Percentiles rank a stretch among this genome's conserved stretches.
phyloP scores from a whole-genome alignment of 2,888 invertebrate species.

The Standfussiana lucernea region DNA sequence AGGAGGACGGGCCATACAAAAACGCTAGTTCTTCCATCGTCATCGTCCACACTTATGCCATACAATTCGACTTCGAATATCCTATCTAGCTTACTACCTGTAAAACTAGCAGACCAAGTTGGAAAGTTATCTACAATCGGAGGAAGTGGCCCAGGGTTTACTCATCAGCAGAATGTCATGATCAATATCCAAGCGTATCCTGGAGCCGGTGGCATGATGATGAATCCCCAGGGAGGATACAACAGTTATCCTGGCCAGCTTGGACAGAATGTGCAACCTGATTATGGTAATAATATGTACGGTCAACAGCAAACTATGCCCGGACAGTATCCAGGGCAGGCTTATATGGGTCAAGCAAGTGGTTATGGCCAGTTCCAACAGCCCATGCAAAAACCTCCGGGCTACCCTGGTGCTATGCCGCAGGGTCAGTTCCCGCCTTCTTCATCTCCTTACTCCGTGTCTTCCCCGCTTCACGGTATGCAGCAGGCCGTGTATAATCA shows the following conservation, averaged over 20 bases:
- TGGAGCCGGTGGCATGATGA: conserved; percentile 87
- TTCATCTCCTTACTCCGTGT: conserved; percentile 78
- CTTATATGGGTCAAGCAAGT: conserved; percentile 78
- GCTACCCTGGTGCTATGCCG: conserved; percentile 78
- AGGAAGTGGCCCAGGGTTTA: conserved; percentile 80
- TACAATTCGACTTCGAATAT: conserved; percentile 82
- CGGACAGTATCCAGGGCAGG: conserved; percentile 79
- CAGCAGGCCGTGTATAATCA: conserved; percentile 87
- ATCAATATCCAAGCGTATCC: conserved; percentile 92
- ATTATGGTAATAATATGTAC: conserved; percentile 84
- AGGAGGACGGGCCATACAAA: conserved; percentile 91
- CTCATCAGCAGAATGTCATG: conserved; percentile 92
- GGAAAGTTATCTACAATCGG: conserved; percentile 84
- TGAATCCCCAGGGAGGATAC: conserved; percentile 86
- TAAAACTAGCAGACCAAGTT: conserved; percentile 88
- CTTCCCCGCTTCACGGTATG: conserved; percentile 86
- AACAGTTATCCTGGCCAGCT: conserved; percentile 77
- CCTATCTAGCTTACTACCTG: conserved; percentile 85
- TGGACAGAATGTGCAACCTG: conserved; percentile 85
- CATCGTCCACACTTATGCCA: conserved; percentile 81
- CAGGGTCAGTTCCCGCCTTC: conserved; percentile 78
- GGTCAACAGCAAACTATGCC: conserved; percentile 82
- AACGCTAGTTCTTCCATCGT: conserved; percentile 75
- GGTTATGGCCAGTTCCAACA: conserved; percentile 80
- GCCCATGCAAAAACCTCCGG: conserved; percentile 78